Evolutionary conservation across 2,797 vertebrate genomes (phyloP).

Genomic region (Bryconaethiops microstoma): DNA sequence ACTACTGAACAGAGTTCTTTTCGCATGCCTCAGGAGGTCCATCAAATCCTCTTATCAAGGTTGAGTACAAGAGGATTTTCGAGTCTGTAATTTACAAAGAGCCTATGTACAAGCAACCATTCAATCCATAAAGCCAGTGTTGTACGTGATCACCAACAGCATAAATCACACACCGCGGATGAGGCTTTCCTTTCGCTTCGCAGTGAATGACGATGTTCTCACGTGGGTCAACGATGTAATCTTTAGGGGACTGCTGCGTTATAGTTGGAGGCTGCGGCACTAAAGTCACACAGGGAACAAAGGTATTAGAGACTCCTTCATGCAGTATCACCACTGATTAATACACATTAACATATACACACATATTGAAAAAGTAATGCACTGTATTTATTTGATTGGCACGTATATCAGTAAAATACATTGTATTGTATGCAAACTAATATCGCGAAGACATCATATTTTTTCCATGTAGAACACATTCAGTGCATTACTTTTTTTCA

Average conservation of each 20-base stretch:
- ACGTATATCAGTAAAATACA: background rate
- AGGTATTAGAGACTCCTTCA: background rate
- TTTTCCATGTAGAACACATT: background rate
- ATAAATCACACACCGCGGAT: slow-evolving; percentile 85
- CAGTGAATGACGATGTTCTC: slow-evolving; percentile 95
- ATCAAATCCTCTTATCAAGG: slow-evolving; percentile 3
- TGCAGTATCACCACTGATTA: background rate
- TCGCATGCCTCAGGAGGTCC: slow-evolving; percentile 7
- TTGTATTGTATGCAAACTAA: background rate
- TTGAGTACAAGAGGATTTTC: background rate
- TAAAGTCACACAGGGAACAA: slow-evolving; percentile 64
- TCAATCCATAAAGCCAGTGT: background rate
- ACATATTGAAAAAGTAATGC: slow-evolving; percentile 2
- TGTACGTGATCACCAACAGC: too few species aligned
- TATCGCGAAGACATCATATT: background rate
- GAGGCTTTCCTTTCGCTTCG: slow-evolving; percentile 95
- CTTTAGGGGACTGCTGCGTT: slow-evolving; percentile 93
- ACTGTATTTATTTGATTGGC: background rate
- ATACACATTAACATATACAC: slow-evolving; percentile 16
- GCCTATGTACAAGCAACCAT: background rate
- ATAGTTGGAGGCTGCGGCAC: slow-evolving; percentile 96
- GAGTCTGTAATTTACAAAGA: slow-evolving; percentile 12
- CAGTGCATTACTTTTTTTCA: background rate
- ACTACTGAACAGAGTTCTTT: background rate
- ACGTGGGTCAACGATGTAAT: slow-evolving; percentile 95